Conservation (phyloP, 2,888 invertebrate species). For the Cephalotes varians region DNA sequence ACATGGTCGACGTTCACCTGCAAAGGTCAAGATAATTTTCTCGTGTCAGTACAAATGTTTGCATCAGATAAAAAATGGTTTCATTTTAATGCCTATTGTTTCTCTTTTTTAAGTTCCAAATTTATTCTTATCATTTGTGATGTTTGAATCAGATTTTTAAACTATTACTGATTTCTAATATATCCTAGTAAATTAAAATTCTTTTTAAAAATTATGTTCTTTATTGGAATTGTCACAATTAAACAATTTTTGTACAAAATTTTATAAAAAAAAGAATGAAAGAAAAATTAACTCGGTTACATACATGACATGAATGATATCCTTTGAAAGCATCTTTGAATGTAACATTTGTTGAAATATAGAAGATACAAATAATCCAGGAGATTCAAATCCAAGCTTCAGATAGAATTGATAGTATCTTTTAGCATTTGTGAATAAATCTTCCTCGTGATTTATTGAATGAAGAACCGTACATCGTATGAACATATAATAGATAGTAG, state of each 20-base stretch:
- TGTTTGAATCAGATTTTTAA: neutral
- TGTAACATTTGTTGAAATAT: neutral
- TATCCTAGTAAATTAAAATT: neutral
- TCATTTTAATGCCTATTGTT: slow-evolving; percentile 56
- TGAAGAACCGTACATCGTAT: slow-evolving; percentile 4
- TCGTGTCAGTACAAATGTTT: slow-evolving; percentile 78
- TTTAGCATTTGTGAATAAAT: slow-evolving; percentile 22
- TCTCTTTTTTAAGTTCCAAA: slow-evolving; percentile 5
- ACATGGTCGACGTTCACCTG: slow-evolving; percentile 77
- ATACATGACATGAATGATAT: neutral
- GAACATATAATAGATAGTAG: slow-evolving; percentile 38
- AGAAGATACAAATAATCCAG: neutral
- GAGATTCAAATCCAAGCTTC: neutral
- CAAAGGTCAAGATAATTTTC: slow-evolving; percentile 82
- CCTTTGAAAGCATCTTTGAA: neutral
- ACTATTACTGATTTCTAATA: neutral
- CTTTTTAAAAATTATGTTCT: neutral
- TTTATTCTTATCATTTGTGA: neutral
- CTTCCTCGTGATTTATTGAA: slow-evolving; percentile 29
- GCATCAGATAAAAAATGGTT: slow-evolving; percentile 73
- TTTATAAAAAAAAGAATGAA: neutral
- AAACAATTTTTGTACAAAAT: neutral
- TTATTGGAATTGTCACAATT: neutral
- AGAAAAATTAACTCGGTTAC: neutral
- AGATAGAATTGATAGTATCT: neutral